Evolutionary conservation across 2,888 invertebrate genomes (phyloP).

Genomic region (Parascotia fuliginaria): DNA sequence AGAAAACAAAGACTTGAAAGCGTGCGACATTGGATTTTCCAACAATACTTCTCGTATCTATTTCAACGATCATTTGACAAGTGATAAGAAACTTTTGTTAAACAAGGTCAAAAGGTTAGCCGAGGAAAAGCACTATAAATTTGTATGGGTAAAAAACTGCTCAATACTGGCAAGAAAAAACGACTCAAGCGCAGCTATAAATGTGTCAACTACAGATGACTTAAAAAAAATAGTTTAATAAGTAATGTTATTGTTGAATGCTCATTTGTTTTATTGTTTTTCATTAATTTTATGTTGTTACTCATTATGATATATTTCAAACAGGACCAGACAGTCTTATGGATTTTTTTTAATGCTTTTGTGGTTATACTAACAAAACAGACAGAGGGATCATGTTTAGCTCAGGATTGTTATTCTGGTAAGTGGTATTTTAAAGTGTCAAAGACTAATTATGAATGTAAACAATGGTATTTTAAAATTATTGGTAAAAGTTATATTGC

Average conservation of each 20-base stretch:
- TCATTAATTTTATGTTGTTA: no score
- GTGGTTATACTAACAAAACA: no score
- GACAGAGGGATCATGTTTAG: no score
- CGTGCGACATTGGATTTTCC: background rate
- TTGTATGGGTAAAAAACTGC: conserved; percentile 6
- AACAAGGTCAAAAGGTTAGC: conserved; percentile 4
- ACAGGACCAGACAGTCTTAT: no score
- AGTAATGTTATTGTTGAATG: background rate
- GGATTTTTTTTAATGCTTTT: no score
- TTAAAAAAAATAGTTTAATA: background rate
- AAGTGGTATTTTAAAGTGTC: no score
- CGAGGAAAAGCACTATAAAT: conserved; percentile 5
- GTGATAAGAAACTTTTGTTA: background rate
- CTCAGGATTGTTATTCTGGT: no score
- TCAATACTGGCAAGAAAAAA: conserved; percentile 2
- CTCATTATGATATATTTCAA: no score
- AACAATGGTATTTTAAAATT: no score
- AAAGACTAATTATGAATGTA: no score
- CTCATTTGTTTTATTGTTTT: no score
- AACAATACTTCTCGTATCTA: conserved; percentile 3
- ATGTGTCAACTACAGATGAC: background rate
- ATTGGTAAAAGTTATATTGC: no score
- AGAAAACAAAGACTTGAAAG: conserved; percentile 2
- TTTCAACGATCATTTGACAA: conserved; percentile 4
- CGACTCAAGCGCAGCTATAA: background rate